Evolutionary conservation across 2,888 invertebrate genomes (phyloP).

Genomic region (Myopa testacea): DNA sequence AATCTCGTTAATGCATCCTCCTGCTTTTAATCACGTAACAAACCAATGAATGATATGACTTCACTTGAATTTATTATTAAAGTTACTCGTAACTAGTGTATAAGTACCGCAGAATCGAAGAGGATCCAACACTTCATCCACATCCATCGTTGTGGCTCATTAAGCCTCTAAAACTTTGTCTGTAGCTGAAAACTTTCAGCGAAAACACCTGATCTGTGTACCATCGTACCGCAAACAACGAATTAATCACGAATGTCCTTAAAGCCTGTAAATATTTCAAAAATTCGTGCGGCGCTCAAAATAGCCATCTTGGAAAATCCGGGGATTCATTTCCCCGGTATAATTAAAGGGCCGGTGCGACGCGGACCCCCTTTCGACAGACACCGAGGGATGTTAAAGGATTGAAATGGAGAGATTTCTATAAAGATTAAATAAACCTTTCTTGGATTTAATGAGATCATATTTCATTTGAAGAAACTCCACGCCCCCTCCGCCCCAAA

Average conservation of each 20-base stretch:
- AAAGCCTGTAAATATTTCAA: slow-evolving; percentile 2
- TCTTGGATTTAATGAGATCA: too few species aligned
- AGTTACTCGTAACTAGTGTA: background rate
- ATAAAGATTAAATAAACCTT: too few species aligned
- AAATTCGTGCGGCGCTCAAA: background rate
- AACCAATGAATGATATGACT: too few species aligned
- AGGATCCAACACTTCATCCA: background rate
- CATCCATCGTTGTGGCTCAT: background rate
- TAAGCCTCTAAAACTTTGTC: slow-evolving; percentile 1
- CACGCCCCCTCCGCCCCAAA: too few species aligned
- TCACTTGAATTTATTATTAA: background rate
- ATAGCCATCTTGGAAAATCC: slow-evolving; percentile 21
- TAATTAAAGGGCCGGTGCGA: too few species aligned
- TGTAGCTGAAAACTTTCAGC: background rate
- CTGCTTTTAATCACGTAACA: too few species aligned
- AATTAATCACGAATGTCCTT: background rate
- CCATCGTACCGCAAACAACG: background rate
- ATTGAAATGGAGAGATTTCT: too few species aligned
- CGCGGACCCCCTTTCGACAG: too few species aligned
- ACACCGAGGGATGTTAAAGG: too few species aligned
- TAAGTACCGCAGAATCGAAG: background rate
- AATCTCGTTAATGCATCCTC: too few species aligned
- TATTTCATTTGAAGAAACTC: too few species aligned
- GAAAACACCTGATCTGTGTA: background rate
- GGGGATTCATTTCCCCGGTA: too few species aligned